Evolutionary conservation across 1,140 invertebrate species (phyloP), one percentile per base, ranked within the genome.

Genomic region (Zophobas morio): DNA sequence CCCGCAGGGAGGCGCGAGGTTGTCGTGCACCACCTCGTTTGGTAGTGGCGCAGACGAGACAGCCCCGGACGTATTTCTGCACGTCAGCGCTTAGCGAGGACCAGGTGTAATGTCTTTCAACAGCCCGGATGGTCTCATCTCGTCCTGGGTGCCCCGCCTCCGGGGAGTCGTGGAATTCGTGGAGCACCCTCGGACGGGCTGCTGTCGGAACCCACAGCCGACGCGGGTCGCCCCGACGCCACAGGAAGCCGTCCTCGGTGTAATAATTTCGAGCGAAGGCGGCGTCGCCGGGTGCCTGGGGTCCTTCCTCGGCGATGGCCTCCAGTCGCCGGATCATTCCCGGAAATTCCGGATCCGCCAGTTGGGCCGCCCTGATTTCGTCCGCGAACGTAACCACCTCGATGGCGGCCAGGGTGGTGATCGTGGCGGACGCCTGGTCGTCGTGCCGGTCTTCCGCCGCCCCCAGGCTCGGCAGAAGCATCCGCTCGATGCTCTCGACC

Each of bases 231-330:
- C 4, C 54, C 35, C 54, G 54, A 4, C 4, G 54, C 54, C 54
- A 57, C 4, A 57, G 54, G 6, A 5, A n/a, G 3, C 54, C 54
- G 54, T 57, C 4, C 54, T n/a, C 4, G 32, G n/a, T 36, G 4
- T 32, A 4, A 57, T 57, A 57, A n/a, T 57, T 4, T 4, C 35
- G 32, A 4, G 35, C 32, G 54, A 36, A 32, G 6, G 32, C 54
- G 20, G 32, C 32, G 54, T 57, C 54, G 6, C 54, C 54, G 54
- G 54, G 54, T 57, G 3, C 54, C n/a, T 57, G 4, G 54, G 54
- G 54, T 57, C 54, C 54, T 20, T 20, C 20, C 20, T 20, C 20
- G 20, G 20, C 20, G 20, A 20, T 20, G 20, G 54, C 4, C n/a
- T 57, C n/a, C 42, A 46, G 42, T 8, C 42, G 42, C 3, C 42